phyloP scores from a whole-genome alignment of 2,888 invertebrate genomes.

The Drosophila dives region DNA sequence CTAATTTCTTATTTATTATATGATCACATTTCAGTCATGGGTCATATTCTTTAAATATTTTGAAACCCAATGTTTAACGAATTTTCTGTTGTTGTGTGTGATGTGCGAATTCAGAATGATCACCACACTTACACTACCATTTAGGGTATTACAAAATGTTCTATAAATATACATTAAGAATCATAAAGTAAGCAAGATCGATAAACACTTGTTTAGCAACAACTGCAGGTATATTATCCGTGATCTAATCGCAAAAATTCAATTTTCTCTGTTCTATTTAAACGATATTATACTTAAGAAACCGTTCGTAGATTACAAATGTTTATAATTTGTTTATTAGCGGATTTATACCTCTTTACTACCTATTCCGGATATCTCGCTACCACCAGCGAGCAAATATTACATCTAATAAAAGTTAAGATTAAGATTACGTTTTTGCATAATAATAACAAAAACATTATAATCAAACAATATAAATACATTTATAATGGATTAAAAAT shows the following conservation, averaged over 20 bases:
- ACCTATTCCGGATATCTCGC: not conserved
- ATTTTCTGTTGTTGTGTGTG: not conserved
- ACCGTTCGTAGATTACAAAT: not conserved
- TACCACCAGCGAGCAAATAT: not conserved
- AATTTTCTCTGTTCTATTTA: not conserved
- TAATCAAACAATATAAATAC: not conserved
- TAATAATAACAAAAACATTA: not conserved
- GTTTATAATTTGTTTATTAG: not conserved
- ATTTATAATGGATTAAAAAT: not conserved
- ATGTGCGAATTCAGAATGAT: conserved; percentile 1
- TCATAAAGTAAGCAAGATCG: not conserved
- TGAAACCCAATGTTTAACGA: not conserved
- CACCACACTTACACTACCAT: not conserved
- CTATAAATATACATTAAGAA: too few relatives aligned
- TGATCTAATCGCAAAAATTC: not conserved
- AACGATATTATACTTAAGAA: not conserved
- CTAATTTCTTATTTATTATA: conserved; percentile 23
- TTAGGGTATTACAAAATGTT: too few relatives aligned
- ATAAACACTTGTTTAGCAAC: not conserved
- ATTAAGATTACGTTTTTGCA: not conserved
- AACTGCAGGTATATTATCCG: not conserved
- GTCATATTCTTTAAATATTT: conserved; percentile 10
- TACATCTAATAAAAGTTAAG: not conserved
- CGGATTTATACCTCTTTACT: not conserved
- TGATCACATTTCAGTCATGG: not conserved